These are phyloP conservation scores for Biston stratarius DNA, from an alignment of 2,888 invertebrate genomes.

Conservation along the genomic window DNA sequence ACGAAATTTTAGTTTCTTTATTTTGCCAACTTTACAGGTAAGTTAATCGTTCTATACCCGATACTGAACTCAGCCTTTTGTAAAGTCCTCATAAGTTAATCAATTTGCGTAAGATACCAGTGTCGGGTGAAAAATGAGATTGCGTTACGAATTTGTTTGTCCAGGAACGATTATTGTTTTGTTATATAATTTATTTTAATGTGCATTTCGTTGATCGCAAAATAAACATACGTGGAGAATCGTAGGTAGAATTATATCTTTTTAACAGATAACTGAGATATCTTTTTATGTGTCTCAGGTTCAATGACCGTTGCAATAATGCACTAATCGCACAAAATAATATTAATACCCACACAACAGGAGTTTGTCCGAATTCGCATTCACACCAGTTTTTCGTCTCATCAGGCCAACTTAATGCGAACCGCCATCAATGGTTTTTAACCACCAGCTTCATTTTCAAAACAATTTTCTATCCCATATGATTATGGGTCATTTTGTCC, in stretches of 20 bases:
- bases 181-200: neutral
- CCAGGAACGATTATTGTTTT: slow-evolving; percentile 40
- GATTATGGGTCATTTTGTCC: slow-evolving; percentile 81
- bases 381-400: slow-evolving; percentile 74
- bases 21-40: neutral
- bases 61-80: slow-evolving; percentile 68
- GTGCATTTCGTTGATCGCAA: neutral
- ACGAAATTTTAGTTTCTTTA: neutral
- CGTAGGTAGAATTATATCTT: neutral
- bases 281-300: slow-evolving; percentile 34
- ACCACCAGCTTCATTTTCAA: slow-evolving; percentile 70
- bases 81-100: slow-evolving; percentile 70
- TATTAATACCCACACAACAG: slow-evolving; percentile 56
- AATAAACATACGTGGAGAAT: neutral
- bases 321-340: slow-evolving; percentile 61
- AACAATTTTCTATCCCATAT: slow-evolving; percentile 84
- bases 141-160: slow-evolving; percentile 54
- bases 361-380: slow-evolving; percentile 65
- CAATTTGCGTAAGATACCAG: slow-evolving; percentile 72
- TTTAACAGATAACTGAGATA: slow-evolving; percentile 16
- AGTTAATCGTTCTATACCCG: slow-evolving; percentile 49
- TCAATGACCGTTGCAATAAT: slow-evolving; percentile 45
- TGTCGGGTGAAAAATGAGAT: slow-evolving; percentile 56
- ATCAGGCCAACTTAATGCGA: slow-evolving; percentile 73
- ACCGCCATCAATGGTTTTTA: slow-evolving; percentile 73